Evolutionary conservation across 2,888 invertebrate genomes (phyloP).

Genomic region (Miltochrista miniata): DNA sequence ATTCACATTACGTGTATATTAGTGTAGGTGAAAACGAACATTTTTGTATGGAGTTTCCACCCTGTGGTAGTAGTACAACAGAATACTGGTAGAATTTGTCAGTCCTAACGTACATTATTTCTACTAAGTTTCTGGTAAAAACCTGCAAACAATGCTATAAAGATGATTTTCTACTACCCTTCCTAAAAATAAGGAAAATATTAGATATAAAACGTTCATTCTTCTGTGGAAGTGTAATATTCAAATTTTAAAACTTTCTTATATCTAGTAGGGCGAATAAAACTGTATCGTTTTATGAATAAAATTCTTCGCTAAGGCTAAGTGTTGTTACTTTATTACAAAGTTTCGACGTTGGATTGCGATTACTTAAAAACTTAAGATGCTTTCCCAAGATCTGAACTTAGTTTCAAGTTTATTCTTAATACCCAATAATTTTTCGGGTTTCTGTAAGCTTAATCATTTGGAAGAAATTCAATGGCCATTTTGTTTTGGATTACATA

Average conservation of each 20-base stretch:
- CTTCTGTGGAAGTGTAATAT: neutral
- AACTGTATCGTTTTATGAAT: constrained; percentile 46
- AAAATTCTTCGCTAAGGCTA: constrained; percentile 43
- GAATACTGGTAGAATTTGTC: too few species aligned
- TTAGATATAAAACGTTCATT: neutral
- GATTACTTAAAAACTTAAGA: constrained; percentile 62
- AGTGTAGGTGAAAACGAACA: too few species aligned
- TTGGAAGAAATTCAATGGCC: constrained; percentile 14
- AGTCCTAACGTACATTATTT: too few species aligned
- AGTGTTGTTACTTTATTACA: constrained; percentile 60
- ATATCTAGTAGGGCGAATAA: constrained; percentile 13
- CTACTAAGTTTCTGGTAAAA: too few species aligned
- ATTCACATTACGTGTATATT: too few species aligned
- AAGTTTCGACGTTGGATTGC: constrained; percentile 61
- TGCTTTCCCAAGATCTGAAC: constrained; percentile 49
- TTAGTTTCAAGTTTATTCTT: constrained; percentile 50
- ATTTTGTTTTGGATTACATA: neutral
- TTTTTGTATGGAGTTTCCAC: too few species aligned
- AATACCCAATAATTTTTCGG: constrained; percentile 26
- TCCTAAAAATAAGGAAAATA: too few species aligned
- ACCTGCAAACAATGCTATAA: too few species aligned
- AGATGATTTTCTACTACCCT: too few species aligned
- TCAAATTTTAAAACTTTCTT: neutral
- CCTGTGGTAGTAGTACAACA: too few species aligned
- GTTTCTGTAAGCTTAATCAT: constrained; percentile 23